Conservation (phyloP, 2,888 invertebrate genomes). For the Poecilobothrus nobilitatus region DNA sequence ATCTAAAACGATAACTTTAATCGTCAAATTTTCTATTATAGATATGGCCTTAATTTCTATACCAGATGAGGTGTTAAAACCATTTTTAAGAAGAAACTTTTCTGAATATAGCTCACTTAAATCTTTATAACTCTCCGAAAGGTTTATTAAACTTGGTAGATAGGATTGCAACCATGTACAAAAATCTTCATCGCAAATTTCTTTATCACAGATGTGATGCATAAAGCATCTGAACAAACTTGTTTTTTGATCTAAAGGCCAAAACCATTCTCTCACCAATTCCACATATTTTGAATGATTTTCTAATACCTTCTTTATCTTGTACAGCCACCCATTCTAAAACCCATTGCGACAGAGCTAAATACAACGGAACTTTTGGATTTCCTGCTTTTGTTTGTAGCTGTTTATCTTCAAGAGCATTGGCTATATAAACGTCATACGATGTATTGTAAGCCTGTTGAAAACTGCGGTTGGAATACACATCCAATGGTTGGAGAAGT, state of each 20-base stretch:
- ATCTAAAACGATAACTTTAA: slow-evolving; percentile 9
- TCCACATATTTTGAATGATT: slow-evolving; percentile 11
- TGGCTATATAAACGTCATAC: slow-evolving; percentile 9
- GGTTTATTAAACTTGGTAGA: slow-evolving; percentile 9
- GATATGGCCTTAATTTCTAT: slow-evolving; percentile 7
- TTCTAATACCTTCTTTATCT: slow-evolving; percentile 10
- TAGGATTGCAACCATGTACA: slow-evolving; percentile 8
- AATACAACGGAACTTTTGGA: slow-evolving; percentile 9
- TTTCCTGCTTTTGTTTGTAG: slow-evolving; percentile 14
- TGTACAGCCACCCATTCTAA: slow-evolving; percentile 9
- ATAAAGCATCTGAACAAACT: slow-evolving; percentile 9
- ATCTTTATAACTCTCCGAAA: slow-evolving; percentile 5
- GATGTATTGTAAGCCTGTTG: slow-evolving; percentile 11
- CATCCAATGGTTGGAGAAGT: slow-evolving; percentile 12
- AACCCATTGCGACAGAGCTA: slow-evolving; percentile 10
- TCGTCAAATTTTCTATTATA: slow-evolving; percentile 9
- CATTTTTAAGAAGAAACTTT: slow-evolving; percentile 8
- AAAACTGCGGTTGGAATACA: slow-evolving; percentile 11
- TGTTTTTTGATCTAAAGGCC: slow-evolving; percentile 8
- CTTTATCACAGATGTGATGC: slow-evolving; percentile 7
- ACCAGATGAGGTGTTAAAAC: slow-evolving; percentile 8
- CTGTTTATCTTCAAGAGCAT: slow-evolving; percentile 7
- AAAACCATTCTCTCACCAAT: slow-evolving; percentile 9
- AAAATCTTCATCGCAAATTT: slow-evolving; percentile 9
- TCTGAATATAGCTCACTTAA: slow-evolving; percentile 5